Evolutionary conservation across 35 echinoderm and acorn worm genomes (phyloP).

Genomic region (Hemicentrotus pulcherrimus): DNA sequence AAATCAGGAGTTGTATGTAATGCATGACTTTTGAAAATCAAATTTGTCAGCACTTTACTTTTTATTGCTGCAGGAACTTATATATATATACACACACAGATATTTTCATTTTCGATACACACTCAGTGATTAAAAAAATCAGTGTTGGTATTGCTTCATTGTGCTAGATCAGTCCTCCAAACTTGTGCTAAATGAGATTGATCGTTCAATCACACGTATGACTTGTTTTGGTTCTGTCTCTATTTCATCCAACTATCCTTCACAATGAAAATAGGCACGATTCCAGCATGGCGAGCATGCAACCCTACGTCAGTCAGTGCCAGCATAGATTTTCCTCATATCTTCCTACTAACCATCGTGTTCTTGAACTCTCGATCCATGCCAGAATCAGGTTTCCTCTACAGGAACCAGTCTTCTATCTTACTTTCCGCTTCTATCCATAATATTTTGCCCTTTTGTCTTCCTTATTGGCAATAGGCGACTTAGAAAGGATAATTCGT

Average conservation of each 20-base stretch:
- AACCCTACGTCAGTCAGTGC: background rate
- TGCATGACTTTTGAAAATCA: too few species aligned
- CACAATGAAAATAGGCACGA: background rate
- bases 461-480: background rate
- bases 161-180: too few species aligned
- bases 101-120: too few species aligned
- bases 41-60: too few species aligned
- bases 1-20: too few species aligned
- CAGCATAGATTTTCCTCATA: background rate
- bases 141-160: too few species aligned
- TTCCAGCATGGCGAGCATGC: background rate
- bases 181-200: too few species aligned
- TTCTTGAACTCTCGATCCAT: background rate
- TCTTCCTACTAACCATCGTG: background rate
- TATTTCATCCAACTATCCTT: background rate
- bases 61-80: too few species aligned
- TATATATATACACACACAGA: too few species aligned
- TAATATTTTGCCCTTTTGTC: conserved; percentile 12
- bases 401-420: conserved; percentile 9
- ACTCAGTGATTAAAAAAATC: too few species aligned
- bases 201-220: too few species aligned
- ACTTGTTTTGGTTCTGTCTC: too few species aligned
- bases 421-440: background rate
- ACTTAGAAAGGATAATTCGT: background rate
- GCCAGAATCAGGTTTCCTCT: conserved; percentile 8